phyloP scores from a whole-genome alignment of 2,797 vertebrate genomes.

The Trachops cirrhosus region DNA sequence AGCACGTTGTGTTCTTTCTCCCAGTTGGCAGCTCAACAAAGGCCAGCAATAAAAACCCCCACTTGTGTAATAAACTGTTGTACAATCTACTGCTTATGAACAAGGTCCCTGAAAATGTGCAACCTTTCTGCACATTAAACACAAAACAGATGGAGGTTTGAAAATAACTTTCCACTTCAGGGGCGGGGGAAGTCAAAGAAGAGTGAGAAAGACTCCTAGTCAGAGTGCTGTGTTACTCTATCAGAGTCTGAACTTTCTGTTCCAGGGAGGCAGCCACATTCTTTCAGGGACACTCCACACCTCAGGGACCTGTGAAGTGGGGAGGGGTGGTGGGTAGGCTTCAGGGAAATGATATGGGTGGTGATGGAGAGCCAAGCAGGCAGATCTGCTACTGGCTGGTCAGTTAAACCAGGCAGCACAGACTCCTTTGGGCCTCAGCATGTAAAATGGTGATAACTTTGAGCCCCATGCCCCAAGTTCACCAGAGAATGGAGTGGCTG shows the following conservation, averaged over 20 bases:
- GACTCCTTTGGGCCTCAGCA: not conserved
- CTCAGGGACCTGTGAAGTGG: accelerated
- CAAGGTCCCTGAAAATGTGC: slow-evolving; percentile 82
- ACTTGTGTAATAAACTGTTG: slow-evolving; percentile 85
- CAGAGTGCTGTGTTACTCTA: not conserved
- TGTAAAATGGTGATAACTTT: not conserved
- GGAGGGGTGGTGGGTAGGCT: accelerated
- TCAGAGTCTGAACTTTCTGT: not conserved
- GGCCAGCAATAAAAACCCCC: slow-evolving; percentile 83
- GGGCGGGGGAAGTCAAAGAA: slow-evolving; percentile 46
- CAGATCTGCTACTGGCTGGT: not conserved
- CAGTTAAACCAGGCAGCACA: not conserved
- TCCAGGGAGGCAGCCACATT: not conserved
- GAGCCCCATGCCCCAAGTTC: not conserved
- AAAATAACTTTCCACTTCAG: slow-evolving; percentile 81
- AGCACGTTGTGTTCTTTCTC: slow-evolving; percentile 81
- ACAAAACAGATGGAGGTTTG: slow-evolving; percentile 84
- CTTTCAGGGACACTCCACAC: not conserved
- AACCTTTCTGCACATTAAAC: slow-evolving; percentile 85
- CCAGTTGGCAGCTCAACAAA: slow-evolving; percentile 85
- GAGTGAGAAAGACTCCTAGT: not conserved
- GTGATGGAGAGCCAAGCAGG: not conserved
- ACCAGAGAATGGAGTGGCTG: not conserved
- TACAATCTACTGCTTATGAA: slow-evolving; percentile 85
- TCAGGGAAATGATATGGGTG: accelerated